Evolutionary conservation across 2,888 invertebrate genomes (phyloP).

Genomic region (Drosophila cognata): DNA sequence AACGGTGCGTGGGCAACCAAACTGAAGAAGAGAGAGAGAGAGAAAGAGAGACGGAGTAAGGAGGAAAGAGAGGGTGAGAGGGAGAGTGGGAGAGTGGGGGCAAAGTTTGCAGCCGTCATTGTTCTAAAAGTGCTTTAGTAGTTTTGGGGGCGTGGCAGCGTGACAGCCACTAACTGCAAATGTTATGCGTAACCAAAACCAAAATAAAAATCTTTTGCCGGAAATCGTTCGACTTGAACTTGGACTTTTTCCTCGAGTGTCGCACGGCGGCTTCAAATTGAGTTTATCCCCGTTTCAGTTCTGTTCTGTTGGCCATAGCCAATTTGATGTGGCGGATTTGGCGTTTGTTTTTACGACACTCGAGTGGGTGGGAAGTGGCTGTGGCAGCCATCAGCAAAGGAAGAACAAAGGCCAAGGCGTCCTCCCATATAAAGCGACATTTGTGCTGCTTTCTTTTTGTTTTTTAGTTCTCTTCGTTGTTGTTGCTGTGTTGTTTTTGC

Average conservation of each 20-base stretch:
- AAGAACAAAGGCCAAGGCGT: slow-evolving; percentile 40
- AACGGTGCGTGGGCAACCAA: slow-evolving; percentile 33
- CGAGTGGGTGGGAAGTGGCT: slow-evolving; percentile 11
- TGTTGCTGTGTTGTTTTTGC: background rate
- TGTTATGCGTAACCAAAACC: slow-evolving; percentile 60
- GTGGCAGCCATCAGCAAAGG: background rate
- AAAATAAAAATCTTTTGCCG: slow-evolving; percentile 23
- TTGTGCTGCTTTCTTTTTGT: slow-evolving; percentile 34
- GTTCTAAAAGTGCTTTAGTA: slow-evolving; percentile 62
- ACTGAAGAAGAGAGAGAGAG: background rate
- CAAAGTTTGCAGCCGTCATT: slow-evolving; percentile 68
- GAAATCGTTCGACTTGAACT: slow-evolving; percentile 39
- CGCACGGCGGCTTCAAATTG: slow-evolving; percentile 60
- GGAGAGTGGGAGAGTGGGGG: background rate
- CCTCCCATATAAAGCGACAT: slow-evolving; percentile 68
- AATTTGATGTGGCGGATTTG: slow-evolving; percentile 76
- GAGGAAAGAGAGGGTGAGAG: background rate
- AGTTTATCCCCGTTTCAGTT: slow-evolving; percentile 46
- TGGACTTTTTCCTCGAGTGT: slow-evolving; percentile 31
- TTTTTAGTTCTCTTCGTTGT: slow-evolving; percentile 20
- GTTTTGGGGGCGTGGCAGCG: slow-evolving; percentile 62
- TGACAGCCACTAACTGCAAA: slow-evolving; percentile 64
- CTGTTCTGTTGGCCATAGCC: slow-evolving; percentile 51
- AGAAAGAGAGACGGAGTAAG: background rate
- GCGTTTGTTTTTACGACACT: slow-evolving; percentile 76